Conservation (phyloP, 1,140 invertebrate genomes). For the Aphaenogaster ashmeadi region DNA sequence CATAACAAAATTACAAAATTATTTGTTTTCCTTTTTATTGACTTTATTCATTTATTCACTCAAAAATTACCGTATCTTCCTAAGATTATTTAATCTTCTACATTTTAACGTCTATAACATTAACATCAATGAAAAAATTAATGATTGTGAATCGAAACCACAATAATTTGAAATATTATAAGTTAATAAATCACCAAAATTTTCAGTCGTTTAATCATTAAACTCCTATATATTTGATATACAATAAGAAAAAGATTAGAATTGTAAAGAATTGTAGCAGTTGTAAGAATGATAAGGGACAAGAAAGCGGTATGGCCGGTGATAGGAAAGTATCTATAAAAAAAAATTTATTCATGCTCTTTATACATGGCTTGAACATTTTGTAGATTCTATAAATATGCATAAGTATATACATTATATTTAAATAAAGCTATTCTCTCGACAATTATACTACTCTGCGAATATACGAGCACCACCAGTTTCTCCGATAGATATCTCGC, state of each 20-base stretch:
- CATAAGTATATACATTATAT: constrained; percentile 61
- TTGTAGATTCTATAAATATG: constrained; percentile 58
- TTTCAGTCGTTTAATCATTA: neutral
- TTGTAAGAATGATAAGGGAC: no score
- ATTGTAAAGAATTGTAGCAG: no score
- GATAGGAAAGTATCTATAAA: constrained; percentile 42
- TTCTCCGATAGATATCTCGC: constrained; percentile 18
- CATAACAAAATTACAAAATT: neutral
- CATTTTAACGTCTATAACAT: neutral
- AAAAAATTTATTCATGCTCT: constrained; percentile 59
- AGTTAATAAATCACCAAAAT: neutral
- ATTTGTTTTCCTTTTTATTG: neutral
- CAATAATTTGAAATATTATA: neutral
- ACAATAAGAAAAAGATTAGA: neutral
- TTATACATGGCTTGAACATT: constrained; percentile 58
- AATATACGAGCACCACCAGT: constrained; percentile 31
- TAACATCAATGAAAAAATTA: neutral
- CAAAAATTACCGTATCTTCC: neutral
- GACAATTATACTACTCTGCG: constrained; percentile 48
- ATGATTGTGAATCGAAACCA: neutral
- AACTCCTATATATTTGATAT: neutral
- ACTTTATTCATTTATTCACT: neutral
- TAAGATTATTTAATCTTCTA: neutral
- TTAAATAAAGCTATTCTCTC: constrained; percentile 57
- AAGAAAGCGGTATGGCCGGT: neutral